phyloP scores from a whole-genome alignment of 2,113 vertebrate genomes.

The Phoxinus phoxinus region DNA sequence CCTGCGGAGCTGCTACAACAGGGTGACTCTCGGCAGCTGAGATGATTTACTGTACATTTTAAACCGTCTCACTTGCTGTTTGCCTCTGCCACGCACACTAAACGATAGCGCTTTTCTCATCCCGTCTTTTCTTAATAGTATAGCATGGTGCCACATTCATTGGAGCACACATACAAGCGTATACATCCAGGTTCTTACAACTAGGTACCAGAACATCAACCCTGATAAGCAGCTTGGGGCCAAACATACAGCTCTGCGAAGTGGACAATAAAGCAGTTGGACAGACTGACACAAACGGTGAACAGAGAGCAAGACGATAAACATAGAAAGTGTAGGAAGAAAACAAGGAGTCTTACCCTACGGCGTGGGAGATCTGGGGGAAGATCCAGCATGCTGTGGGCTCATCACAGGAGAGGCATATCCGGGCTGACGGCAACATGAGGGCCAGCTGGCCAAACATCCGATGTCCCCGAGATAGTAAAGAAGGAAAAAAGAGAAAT shows the following conservation, averaged over 20 bases:
- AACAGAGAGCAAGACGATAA: background rate
- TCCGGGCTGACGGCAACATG: conserved; percentile 65
- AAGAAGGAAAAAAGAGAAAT: conserved; percentile 35
- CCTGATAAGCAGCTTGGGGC: conserved; percentile 9
- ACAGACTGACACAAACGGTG: background rate
- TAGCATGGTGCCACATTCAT: conserved; percentile 21
- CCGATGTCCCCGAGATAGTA: background rate
- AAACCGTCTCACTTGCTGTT: conserved; percentile 22
- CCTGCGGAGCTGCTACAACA: conserved; percentile 36
- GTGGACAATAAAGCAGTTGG: background rate
- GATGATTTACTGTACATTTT: conserved; percentile 27
- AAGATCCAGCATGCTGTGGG: conserved; percentile 82
- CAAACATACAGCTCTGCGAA: background rate
- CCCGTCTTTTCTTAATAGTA: background rate
- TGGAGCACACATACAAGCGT: background rate
- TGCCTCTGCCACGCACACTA: background rate
- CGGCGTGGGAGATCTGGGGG: conserved; percentile 79
- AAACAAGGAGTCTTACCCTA: conserved; percentile 77
- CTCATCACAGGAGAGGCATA: conserved; percentile 67
- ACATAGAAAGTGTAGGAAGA: background rate
- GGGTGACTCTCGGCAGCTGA: background rate
- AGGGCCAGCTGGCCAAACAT: conserved; percentile 35
- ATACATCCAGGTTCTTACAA: background rate
- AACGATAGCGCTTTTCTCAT: conserved; percentile 12
- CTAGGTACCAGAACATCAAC: background rate